Base-by-base conservation (phyloP, 2,113 vertebrate genomes). In the Hepsetus odoe region DNA sequence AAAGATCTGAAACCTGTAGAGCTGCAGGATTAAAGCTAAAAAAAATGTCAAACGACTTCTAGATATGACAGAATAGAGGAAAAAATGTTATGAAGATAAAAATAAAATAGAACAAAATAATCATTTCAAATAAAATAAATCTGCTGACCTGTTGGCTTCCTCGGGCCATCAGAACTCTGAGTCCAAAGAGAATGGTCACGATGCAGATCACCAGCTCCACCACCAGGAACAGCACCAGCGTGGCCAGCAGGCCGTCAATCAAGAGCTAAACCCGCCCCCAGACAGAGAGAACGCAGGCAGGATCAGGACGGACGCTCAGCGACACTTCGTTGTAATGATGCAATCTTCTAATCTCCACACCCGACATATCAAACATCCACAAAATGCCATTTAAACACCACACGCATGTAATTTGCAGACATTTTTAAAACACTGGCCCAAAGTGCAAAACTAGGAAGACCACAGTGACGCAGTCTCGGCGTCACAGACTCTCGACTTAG, bases 191-290 rank as follows among this genome's bases (percentile, higher is more conserved):
- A 88, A 94, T 92, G 74, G 85, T 87, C 0, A 90, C 90, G 81
- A 93, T 93, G 77, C 93, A 94, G 86, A 94, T 89, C 24, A 88
- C 30, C 81, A 94, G 85, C 85, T 92, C 93, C 72, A 94, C 90
- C 35, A 94, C 91, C 79, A 94, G 85, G 80, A 94, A 94, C 62
- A 94, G 87, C 49, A 94, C 90, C 85, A 94, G 82, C 0, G 93
- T 94, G 16, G 88, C 88, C 81, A 93, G 81, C 80, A 94, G 90
- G 12, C 93, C 93, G 1, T 94, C 92, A 7, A 94, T 91, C 83
- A 94, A 49, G 3, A 91, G 86, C 93, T 94, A 35, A 64, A 76
- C 42, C 72, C 55, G 10, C 40, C 64, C 55, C 42, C 68, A 72
- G 16, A 26, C 33, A 59, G 78, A 58, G 7, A 74, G 20, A 76